phyloP scores from a whole-genome alignment of 1,140 invertebrate genomes.

The Drosophila orena region DNA sequence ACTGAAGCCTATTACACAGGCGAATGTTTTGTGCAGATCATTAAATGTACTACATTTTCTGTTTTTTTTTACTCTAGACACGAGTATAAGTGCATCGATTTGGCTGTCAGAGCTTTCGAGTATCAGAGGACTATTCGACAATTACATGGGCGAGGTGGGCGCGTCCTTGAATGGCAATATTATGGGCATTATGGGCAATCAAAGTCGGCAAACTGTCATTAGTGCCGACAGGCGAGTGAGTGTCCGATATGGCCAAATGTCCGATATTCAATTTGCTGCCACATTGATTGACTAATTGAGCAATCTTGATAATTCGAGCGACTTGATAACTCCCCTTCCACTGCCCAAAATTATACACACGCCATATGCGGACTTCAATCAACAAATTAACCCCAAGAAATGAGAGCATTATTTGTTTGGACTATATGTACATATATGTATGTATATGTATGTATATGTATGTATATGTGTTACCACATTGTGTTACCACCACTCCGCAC shows the following conservation, averaged over 20 bases:
- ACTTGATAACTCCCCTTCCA: background rate
- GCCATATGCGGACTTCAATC: slow-evolving; percentile 44
- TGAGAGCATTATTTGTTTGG: slow-evolving; percentile 67
- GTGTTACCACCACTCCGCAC: slow-evolving; percentile 11
- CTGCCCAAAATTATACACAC: slow-evolving; percentile 25
- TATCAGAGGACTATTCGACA: background rate
- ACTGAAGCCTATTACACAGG: background rate
- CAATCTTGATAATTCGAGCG: slow-evolving; percentile 53
- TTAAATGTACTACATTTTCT: too few relatives aligned
- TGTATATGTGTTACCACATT: too few relatives aligned
- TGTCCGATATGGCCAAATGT: slow-evolving; percentile 6
- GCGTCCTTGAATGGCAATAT: background rate
- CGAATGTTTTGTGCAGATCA: background rate
- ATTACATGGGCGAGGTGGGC: background rate
- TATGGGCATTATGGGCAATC: slow-evolving; percentile 37
- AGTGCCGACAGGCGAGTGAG: slow-evolving; percentile 14
- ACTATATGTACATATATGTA: too few relatives aligned
- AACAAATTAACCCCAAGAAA: slow-evolving; percentile 74
- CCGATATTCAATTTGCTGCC: slow-evolving; percentile 47
- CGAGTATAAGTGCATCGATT: background rate
- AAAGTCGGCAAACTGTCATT: slow-evolving; percentile 56
- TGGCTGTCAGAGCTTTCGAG: background rate
- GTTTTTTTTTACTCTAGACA: background rate
- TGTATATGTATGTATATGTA: too few relatives aligned
- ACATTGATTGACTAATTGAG: slow-evolving; percentile 63